Conservation (phyloP, 1,140 invertebrate genomes). For the Cotesia vestalis region DNA sequence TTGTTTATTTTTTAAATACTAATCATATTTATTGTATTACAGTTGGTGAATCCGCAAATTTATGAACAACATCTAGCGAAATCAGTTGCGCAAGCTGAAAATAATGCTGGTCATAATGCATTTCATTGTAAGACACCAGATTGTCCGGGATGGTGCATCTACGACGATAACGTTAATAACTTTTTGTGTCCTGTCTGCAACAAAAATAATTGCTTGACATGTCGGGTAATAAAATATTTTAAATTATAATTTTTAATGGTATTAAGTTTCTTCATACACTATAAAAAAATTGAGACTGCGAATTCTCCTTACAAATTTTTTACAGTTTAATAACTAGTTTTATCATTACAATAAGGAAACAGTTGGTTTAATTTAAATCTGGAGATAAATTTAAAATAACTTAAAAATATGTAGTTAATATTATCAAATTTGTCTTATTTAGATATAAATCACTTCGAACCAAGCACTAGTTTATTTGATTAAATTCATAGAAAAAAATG, state of each 20-base stretch:
- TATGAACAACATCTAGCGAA: constrained; percentile 85
- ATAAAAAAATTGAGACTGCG: not conserved
- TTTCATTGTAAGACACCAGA: constrained; percentile 93
- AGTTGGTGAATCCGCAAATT: constrained; percentile 75
- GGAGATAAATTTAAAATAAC: too few species aligned
- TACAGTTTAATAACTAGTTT: too few species aligned
- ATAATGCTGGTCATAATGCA: constrained; percentile 78
- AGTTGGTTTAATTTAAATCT: too few species aligned
- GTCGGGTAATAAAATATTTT: constrained; percentile 73
- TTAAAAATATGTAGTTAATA: too few species aligned
- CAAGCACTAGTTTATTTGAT: too few species aligned
- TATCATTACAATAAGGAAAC: too few species aligned
- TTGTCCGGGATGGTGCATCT: constrained; percentile 90
- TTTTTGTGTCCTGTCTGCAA: constrained; percentile 88
- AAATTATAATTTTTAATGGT: too few species aligned
- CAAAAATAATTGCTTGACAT: constrained; percentile 86
- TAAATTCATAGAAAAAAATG: too few species aligned
- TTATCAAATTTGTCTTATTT: too few species aligned
- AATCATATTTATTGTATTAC: constrained; percentile 32
- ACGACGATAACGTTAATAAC: constrained; percentile 86
- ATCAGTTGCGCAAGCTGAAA: constrained; percentile 85
- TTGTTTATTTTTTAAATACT: too few species aligned
- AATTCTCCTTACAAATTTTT: constrained; percentile 2
- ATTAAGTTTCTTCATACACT: too few species aligned
- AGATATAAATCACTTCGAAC: too few species aligned